phyloP scores from a whole-genome alignment of 2,797 vertebrate species.

The Prunella strophiata region DNA sequence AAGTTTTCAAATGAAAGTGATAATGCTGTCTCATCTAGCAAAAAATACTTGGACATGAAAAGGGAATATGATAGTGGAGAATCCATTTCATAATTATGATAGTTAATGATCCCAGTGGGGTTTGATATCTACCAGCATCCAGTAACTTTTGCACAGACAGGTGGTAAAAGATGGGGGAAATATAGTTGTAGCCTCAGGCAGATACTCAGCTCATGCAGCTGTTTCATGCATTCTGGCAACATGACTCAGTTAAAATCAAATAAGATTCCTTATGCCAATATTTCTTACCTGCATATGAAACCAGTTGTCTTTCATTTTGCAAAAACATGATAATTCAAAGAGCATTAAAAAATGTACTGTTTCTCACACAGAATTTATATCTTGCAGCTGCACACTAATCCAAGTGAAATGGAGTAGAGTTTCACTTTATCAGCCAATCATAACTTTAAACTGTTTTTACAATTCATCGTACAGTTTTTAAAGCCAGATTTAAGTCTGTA shows the following conservation, averaged over 20 bases:
- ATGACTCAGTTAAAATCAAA: conserved; percentile 75
- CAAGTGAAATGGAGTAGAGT: conserved; percentile 67
- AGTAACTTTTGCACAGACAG: conserved; percentile 70
- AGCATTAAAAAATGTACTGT: conserved; percentile 68
- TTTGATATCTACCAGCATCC: conserved; percentile 50
- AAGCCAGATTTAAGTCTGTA: conserved; percentile 71
- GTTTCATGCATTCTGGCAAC: conserved; percentile 76
- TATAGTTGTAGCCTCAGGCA: conserved; percentile 68
- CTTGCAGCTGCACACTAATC: conserved; percentile 73
- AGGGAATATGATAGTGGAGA: not conserved
- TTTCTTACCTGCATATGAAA: conserved; percentile 76
- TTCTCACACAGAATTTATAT: conserved; percentile 74
- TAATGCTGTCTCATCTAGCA: not conserved
- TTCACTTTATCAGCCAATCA: conserved; percentile 75
- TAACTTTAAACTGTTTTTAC: conserved; percentile 77
- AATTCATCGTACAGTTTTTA: conserved; percentile 74
- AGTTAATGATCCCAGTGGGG: conserved; percentile 30
- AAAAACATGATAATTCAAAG: conserved; percentile 76
- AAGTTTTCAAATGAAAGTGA: not conserved
- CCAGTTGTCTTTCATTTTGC: conserved; percentile 74
- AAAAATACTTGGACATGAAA: not conserved
- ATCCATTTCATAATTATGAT: conserved; percentile 32
- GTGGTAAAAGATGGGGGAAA: conserved; percentile 69
- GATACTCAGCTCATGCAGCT: conserved; percentile 69
- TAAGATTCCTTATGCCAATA: conserved; percentile 70